Percentiles rank a stretch among this genome's conserved stretches.
phyloP scores from a whole-genome alignment of 2,113 vertebrate genomes.

The Salvator merianae region DNA sequence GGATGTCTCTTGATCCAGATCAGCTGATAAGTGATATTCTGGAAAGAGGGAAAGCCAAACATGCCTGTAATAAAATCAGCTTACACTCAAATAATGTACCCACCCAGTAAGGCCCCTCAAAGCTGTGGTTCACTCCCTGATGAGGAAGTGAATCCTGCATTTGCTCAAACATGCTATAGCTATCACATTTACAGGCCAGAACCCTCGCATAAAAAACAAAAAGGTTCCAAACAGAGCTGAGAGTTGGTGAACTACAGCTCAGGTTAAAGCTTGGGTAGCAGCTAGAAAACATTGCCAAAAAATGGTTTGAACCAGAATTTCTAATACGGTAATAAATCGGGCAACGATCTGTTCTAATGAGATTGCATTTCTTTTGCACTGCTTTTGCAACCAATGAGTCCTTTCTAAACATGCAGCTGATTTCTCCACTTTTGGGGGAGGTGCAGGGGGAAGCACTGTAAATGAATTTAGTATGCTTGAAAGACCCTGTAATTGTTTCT shows the following conservation, averaged over 20 bases:
- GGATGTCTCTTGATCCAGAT: too few relatives aligned
- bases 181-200: conserved; percentile 3
- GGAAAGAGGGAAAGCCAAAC: not conserved
- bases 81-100: not conserved
- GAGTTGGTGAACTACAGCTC: not conserved
- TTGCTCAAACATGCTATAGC: conserved; percentile 13
- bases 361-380: conserved; percentile 60
- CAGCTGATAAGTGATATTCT: not conserved
- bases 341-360: conserved; percentile 37
- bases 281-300: not conserved
- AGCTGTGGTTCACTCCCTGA: not conserved
- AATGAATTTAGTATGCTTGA: conserved; percentile 87
- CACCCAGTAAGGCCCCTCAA: not conserved
- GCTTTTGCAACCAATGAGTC: conserved; percentile 64
- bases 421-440: not conserved
- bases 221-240: conserved; percentile 1
- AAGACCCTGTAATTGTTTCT: conserved; percentile 87
- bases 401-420: conserved; percentile 65
- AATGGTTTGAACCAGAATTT: not conserved
- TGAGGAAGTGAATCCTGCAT: not conserved
- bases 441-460: conserved; percentile 74
- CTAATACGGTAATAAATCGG: conserved; percentile 40
- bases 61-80: not conserved
- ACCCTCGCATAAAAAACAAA: too few relatives aligned
- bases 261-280: conserved; percentile 5